phyloP scores from a whole-genome alignment of 2,888 invertebrate genomes.

The Ommatoiulus sabulosus region DNA sequence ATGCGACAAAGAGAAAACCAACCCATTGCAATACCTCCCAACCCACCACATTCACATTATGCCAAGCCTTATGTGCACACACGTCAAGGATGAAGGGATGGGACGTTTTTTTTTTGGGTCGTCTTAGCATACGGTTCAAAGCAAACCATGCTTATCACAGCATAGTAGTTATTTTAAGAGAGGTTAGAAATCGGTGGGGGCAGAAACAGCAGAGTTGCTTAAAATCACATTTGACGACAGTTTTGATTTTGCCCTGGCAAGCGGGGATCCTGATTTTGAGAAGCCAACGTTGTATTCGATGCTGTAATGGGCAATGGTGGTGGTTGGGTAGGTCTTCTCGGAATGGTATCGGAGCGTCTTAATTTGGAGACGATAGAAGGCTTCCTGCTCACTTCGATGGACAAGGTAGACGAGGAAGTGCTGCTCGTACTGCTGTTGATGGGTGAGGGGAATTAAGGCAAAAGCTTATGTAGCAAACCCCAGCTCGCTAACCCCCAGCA shows the following conservation, averaged over 20 bases:
- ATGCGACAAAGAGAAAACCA: not conserved
- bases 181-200: not conserved
- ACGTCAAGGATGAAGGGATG: constrained; percentile 18
- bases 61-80: not conserved
- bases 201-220: not conserved
- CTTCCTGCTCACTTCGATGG: constrained; percentile 52
- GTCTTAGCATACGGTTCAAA: not conserved
- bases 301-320: not conserved
- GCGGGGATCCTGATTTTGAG: constrained; percentile 1
- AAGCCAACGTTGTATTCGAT: constrained; percentile 15
- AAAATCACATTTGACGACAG: constrained; percentile 57
- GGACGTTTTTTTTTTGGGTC: not conserved
- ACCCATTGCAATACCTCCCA: not conserved
- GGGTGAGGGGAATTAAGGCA: constrained; percentile 45
- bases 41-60: not conserved
- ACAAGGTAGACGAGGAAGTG: constrained; percentile 49
- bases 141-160: not conserved
- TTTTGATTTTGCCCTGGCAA: constrained; percentile 51
- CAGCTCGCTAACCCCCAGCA: not conserved
- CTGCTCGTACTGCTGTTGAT: constrained; percentile 58
- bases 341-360: constrained; percentile 47
- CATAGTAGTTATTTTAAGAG: constrained; percentile 24
- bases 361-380: constrained; percentile 50
- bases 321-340: constrained; percentile 45
- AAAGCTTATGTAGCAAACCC: not conserved